Percentiles rank a stretch among this genome's conserved stretches.
These are phyloP conservation scores for Xerus rutilus DNA, from an alignment of 2,797 vertebrate species.

Conservation along the genomic window DNA sequence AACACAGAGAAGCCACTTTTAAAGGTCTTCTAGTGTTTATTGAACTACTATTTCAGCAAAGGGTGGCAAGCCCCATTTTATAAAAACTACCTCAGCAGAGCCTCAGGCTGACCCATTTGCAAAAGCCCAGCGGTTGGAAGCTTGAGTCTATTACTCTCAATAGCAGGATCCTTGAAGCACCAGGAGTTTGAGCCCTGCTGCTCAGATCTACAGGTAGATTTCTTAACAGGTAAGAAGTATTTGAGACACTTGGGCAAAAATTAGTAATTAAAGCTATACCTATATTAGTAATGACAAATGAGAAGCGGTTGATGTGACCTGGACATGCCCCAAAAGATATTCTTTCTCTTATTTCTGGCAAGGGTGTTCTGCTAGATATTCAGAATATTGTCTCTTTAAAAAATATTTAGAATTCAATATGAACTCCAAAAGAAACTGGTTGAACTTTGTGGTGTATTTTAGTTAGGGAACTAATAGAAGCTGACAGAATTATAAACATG, in stretches of 20 bases:
- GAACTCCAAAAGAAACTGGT: not conserved
- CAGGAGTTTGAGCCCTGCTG: not conserved
- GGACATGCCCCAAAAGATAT: not conserved
- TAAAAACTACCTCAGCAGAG: not conserved
- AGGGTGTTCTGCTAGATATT: not conserved
- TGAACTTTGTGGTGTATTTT: not conserved
- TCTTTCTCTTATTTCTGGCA: conserved; percentile 13
- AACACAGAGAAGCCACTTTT: not conserved
- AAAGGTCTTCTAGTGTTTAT: not conserved
- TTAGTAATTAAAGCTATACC: not conserved
- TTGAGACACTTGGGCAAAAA: not conserved
- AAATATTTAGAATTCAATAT: conserved; percentile 51
- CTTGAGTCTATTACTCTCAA: not conserved
- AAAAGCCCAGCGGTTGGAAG: not conserved
- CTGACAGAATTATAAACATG: not conserved
- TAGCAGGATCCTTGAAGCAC: not conserved
- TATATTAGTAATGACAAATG: not conserved
- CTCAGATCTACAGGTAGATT: not conserved
- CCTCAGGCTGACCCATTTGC: not conserved
- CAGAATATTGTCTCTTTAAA: not conserved
- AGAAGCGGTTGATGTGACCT: not conserved
- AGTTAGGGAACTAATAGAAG: conserved; percentile 8
- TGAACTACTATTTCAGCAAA: not conserved
- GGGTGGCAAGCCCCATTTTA: not conserved
- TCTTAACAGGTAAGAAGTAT: conserved; percentile 63